A percentile compares a stretch with the other conserved stretches of the same genome.
phyloP scores from a whole-genome alignment of 2,797 vertebrate genomes.

The Chaetodon trifasciatus region DNA sequence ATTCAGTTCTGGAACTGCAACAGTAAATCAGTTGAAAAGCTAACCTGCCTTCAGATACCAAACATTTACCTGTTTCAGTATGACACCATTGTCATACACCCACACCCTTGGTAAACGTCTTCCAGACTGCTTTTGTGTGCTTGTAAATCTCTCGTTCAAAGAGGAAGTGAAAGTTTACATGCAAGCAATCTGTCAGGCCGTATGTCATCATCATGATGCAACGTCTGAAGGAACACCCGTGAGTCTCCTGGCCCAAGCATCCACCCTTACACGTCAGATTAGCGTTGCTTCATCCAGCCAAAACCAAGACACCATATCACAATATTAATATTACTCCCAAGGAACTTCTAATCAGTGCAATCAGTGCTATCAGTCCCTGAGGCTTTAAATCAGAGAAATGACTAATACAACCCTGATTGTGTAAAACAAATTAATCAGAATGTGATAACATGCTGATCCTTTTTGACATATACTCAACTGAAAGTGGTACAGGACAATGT shows the following conservation, averaged over 20 bases:
- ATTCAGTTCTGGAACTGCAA: background rate
- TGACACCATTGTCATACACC: background rate
- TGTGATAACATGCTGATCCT: too few species aligned
- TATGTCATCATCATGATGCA: slow-evolving; percentile 29
- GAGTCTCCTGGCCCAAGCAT: background rate
- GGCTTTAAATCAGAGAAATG: background rate
- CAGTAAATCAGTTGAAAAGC: background rate
- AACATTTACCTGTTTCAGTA: slow-evolving; percentile 10
- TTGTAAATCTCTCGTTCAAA: background rate
- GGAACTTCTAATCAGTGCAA: background rate
- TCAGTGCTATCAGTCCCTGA: background rate
- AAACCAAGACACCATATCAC: background rate
- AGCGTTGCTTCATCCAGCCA: background rate
- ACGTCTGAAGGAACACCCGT: slow-evolving; percentile 33
- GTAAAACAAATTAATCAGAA: too few species aligned
- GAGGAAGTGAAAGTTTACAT: slow-evolving; percentile 45
- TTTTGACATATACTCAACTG: too few species aligned
- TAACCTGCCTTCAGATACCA: background rate
- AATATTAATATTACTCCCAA: background rate
- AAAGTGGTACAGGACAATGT: too few species aligned
- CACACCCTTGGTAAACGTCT: slow-evolving; percentile 3
- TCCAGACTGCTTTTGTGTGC: background rate
- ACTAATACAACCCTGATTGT: background rate
- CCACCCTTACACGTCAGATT: background rate
- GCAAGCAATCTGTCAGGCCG: background rate